Evolutionary conservation across 2,797 vertebrate species (phyloP).

Genomic region (Hirundo rustica): DNA sequence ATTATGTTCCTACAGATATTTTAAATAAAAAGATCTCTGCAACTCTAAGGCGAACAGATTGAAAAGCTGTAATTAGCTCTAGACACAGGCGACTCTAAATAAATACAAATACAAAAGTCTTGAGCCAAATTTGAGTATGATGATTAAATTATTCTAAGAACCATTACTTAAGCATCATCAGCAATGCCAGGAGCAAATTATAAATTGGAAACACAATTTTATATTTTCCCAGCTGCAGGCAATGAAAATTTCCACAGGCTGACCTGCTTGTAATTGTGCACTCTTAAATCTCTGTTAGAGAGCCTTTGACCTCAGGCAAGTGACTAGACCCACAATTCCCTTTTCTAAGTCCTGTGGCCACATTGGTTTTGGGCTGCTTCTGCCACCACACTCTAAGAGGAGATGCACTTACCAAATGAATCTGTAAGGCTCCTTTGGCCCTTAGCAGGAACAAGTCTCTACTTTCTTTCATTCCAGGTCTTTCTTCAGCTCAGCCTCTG

Average conservation of each 20-base stretch:
- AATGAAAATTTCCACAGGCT: neutral
- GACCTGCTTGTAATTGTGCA: neutral
- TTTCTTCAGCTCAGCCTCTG: neutral
- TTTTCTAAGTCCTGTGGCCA: neutral
- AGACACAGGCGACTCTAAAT: neutral
- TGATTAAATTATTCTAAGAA: slow-evolving; percentile 25
- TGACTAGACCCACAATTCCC: neutral
- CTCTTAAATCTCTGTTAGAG: neutral
- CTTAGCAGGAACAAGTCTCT: neutral
- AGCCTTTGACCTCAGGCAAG: neutral
- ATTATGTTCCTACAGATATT: neutral
- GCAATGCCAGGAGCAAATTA: neutral
- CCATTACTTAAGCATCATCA: neutral
- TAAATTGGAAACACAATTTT: slow-evolving; percentile 20
- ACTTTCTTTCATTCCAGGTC: neutral
- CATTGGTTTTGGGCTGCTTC: neutral
- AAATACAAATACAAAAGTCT: neutral
- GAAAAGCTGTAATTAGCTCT: slow-evolving; percentile 6
- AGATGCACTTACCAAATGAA: neutral
- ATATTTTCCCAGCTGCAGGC: neutral
- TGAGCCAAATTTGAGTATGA: neutral
- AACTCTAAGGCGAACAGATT: neutral
- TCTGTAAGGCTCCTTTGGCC: neutral
- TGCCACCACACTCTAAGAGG: too few species aligned
- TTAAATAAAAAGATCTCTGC: slow-evolving; percentile 11